Evolutionary conservation across 2,888 invertebrate species (phyloP).

Genomic region (Hartigia nigra): DNA sequence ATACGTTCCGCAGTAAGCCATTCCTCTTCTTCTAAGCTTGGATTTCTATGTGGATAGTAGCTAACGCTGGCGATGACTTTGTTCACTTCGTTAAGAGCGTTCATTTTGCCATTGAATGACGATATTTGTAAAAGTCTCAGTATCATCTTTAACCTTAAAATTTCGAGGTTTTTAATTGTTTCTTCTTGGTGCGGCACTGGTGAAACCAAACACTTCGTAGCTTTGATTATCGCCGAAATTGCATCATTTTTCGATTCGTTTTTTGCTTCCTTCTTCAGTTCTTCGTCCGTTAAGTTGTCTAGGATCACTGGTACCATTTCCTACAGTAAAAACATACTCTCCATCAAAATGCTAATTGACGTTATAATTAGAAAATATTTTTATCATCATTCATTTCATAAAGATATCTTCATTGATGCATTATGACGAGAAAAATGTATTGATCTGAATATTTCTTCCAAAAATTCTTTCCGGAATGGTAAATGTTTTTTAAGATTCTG

Average conservation of each 20-base stretch:
- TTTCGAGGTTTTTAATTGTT: conserved; percentile 83
- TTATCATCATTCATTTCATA: no score
- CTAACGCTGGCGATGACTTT: conserved; percentile 93
- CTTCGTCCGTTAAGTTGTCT: conserved; percentile 94
- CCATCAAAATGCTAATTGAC: background rate
- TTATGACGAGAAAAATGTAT: background rate
- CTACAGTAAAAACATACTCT: conserved; percentile 66
- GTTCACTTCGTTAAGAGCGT: conserved; percentile 97
- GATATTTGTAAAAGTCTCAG: conserved; percentile 93
- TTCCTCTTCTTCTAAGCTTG: conserved; percentile 83
- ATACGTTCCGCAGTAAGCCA: conserved; percentile 95
- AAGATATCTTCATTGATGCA: background rate
- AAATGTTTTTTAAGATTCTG: no score
- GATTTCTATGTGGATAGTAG: conserved; percentile 85
- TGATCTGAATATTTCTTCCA: background rate
- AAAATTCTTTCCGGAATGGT: background rate
- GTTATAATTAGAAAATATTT: no score
- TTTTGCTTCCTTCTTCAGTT: conserved; percentile 94
- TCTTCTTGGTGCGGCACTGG: conserved; percentile 88
- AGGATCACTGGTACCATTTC: conserved; percentile 90
- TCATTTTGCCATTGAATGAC: conserved; percentile 99
- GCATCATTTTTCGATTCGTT: conserved; percentile 96
- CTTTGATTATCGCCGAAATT: conserved; percentile 93
- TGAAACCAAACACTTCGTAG: conserved; percentile 88
- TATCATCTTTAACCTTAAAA: conserved; percentile 96